A percentile compares a stretch with the other conserved stretches of the same genome.
Conservation (phyloP, 2,113 vertebrate genomes). For the Colius striatus region DNA sequence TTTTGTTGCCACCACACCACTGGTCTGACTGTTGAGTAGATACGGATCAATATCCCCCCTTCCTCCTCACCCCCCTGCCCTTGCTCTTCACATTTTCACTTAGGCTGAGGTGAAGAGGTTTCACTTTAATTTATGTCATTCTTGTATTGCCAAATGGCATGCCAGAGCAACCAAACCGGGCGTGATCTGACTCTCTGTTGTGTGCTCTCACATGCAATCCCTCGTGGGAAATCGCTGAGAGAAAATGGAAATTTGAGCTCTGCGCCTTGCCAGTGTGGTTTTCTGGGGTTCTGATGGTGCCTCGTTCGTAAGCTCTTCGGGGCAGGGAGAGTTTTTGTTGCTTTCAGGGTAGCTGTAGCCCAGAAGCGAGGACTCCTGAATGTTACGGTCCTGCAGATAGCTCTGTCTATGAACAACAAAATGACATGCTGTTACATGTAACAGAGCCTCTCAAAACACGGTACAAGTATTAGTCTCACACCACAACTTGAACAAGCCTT, state of each 20-base stretch:
- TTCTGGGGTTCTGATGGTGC: slow-evolving; percentile 30
- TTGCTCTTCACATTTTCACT: slow-evolving; percentile 58
- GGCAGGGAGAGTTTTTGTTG: slow-evolving; percentile 41
- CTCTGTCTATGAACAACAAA: slow-evolving; percentile 8
- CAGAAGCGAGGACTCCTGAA: not conserved
- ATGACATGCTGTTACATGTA: not conserved
- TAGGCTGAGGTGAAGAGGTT: slow-evolving; percentile 53
- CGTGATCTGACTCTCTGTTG: slow-evolving; percentile 52
- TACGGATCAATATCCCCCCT: slow-evolving; percentile 50
- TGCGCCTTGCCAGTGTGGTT: slow-evolving; percentile 43
- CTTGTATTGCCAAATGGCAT: slow-evolving; percentile 58
- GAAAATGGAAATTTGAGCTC: slow-evolving; percentile 65
- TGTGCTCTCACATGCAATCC: slow-evolving; percentile 52
- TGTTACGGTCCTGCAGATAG: not conserved
- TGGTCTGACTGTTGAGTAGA: slow-evolving; percentile 65
- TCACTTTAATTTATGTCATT: slow-evolving; percentile 66
- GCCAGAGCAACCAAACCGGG: slow-evolving; percentile 42
- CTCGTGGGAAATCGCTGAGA: slow-evolving; percentile 66
- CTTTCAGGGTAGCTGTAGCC: not conserved
- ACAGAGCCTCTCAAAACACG: not conserved
- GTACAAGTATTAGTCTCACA: slow-evolving; percentile 35
- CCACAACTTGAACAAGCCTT: slow-evolving; percentile 18
- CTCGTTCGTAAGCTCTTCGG: not conserved
- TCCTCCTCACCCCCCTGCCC: slow-evolving; percentile 12
- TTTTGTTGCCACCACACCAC: slow-evolving; percentile 34